Conservation (phyloP, 1,140 invertebrate genomes). For the Leptestheria dahalacensis region DNA sequence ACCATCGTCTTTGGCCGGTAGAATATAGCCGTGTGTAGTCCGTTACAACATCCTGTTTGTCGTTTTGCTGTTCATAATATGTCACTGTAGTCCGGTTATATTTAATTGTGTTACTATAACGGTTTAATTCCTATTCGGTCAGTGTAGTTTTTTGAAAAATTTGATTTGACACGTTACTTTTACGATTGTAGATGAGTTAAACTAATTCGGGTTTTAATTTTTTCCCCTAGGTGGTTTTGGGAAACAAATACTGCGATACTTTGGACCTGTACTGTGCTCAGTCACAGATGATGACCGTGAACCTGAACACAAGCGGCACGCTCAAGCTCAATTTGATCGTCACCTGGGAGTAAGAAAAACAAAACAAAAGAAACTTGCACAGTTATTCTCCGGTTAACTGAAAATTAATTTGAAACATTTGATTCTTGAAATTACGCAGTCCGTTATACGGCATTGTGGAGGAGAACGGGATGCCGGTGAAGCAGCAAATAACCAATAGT, state of each 20-base stretch:
- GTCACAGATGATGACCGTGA: slow-evolving; percentile 48
- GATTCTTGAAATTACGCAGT: not conserved
- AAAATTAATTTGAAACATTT: no score
- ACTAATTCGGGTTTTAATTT: slow-evolving; percentile 7
- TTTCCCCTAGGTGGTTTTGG: slow-evolving; percentile 28
- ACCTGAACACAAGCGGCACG: slow-evolving; percentile 44
- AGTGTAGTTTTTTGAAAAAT: no score
- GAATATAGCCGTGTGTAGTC: no score
- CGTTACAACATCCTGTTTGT: no score
- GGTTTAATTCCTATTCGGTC: no score
- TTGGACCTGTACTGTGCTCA: slow-evolving; percentile 41
- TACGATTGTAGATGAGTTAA: slow-evolving; percentile 12
- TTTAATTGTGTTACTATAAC: no score
- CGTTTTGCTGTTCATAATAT: no score
- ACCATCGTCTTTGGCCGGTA: no score
- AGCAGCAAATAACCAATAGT: slow-evolving; percentile 11
- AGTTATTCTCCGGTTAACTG: not conserved
- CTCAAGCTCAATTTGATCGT: slow-evolving; percentile 45
- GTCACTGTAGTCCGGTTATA: no score
- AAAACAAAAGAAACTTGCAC: not conserved
- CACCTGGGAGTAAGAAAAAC: slow-evolving; percentile 40
- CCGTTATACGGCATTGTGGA: slow-evolving; percentile 19
- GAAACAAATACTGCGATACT: slow-evolving; percentile 44
- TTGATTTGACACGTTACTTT: not conserved
- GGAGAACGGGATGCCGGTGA: slow-evolving; percentile 4